Percentiles rank a stretch among this genome's conserved stretches.
These are phyloP conservation scores for Calephelis nemesis DNA, from an alignment of 1,140 invertebrate species.

Conservation along the genomic window DNA sequence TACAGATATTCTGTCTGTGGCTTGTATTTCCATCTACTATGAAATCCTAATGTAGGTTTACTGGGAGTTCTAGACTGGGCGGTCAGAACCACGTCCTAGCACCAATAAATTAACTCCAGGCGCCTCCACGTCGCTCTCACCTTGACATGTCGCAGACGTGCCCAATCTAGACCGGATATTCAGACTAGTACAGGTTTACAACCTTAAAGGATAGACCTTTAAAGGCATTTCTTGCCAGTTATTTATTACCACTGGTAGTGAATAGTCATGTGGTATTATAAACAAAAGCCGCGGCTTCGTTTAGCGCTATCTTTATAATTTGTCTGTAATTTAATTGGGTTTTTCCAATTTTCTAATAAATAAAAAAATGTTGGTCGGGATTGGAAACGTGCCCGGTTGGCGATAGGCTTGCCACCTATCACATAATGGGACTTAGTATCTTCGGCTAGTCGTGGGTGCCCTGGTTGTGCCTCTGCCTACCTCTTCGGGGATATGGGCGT, in stretches of 20 bases:
- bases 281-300: not conserved
- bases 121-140: constrained; percentile 57
- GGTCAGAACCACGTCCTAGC: constrained; percentile 53
- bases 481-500: too few species aligned
- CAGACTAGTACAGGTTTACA: constrained; percentile 49
- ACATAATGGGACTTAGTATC: too few species aligned
- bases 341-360: too few species aligned
- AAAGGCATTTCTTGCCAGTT: not conserved
- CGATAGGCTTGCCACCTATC: too few species aligned
- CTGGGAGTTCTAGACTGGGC: constrained; percentile 16
- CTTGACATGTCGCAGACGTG: constrained; percentile 54
- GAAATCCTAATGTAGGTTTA: constrained; percentile 18
- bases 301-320: too few species aligned
- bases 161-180: constrained; percentile 42
- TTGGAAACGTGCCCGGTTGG: too few species aligned
- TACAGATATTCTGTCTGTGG: too few species aligned
- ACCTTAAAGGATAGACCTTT: constrained; percentile 5
- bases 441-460: too few species aligned
- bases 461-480: too few species aligned
- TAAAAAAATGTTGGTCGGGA: too few species aligned
- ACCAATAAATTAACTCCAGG: constrained; percentile 64
- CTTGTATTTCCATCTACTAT: too few species aligned
- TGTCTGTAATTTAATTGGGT: too few species aligned
- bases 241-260: not conserved
- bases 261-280: not conserved